Base-by-base conservation (phyloP, 2,113 vertebrate species). In the Spea bombifrons region DNA sequence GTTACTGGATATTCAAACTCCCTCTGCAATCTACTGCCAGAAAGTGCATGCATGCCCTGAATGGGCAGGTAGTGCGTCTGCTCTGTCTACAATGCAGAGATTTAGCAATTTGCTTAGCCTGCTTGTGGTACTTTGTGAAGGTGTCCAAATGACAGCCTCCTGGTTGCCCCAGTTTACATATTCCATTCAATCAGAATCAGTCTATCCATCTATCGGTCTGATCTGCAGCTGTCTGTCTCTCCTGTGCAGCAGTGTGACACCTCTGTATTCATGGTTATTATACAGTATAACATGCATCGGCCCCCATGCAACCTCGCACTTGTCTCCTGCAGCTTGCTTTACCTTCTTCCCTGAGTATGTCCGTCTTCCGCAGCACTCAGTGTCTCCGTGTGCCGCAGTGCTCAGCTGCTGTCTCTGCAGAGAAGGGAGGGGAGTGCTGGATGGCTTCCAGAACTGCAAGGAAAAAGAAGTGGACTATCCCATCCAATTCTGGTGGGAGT, bases 341-440 rank as follows among this genome's bases (percentile, higher is more conserved):
- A 78, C 76, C 76, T 78, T 71, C 55, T 44, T 78, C 76, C 48
- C 59, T 72, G 69, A 72, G 67, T 64, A 45, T 78, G 67, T 53
- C 68, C 67, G n/a, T 69, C 49, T 61, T 17, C 43, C 17, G 12
- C 59, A 47, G 64, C 67, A 59, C 44, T 66, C 13, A 64, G 48
- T 78, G 57, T 59, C 75, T 78, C 76, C 48, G 68, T 72, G 68
- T 78, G 76, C 69, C 59, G 76, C 76, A 78, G 64, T 78, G 59
- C 55, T 46, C 68, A 65, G 68, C 61, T 57, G 59, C 30, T 53
- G 63, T 49, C 69, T 71, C 59, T 30, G 61, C 57, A 61, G 47
- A 45, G 47, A 55, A 57, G 59, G 69, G 59, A 67, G 64, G 76
- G 30, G 76, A 46, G 49, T 13, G 10, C 49, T 72, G 59, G 76